Base-by-base conservation (phyloP, 1,140 invertebrate species). In the Drosophila kikkawai region DNA sequence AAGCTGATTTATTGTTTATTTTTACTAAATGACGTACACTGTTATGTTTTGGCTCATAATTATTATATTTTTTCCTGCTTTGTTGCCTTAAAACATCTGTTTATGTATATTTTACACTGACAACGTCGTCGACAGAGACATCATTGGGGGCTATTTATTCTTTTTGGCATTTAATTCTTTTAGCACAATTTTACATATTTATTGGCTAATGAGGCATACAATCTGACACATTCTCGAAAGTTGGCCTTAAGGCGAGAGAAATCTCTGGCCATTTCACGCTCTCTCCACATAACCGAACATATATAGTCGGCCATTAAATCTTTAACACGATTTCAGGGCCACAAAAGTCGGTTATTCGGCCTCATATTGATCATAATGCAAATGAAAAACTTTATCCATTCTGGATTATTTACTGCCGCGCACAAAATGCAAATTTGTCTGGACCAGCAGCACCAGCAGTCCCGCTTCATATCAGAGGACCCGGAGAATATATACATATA, bases 151-250 rank as follows among this genome's bases (percentile, higher is more conserved):
- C 39, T 37, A 78, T 65, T 42, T 57, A 41, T 68, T 57, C 26
- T 58, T 53, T 53, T 42, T 67, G 70, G 63, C 67, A 64, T 71
- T 55, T 37, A 71, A 80, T 63, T 48, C 22, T 47, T 50, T 64
- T 60, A 63, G 41, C 34, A 48, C 48, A 50, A 74, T 69, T 50
- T 68, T 58, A 64, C 41, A 66, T 79, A 79, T 86, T 65, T 63
- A 56, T 75, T 45, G 19, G 26, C 75, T 87, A 86, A 87, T 82
- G 83, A 76, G 75, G 59, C 70, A 67, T 71, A 51, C 37, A 17
- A 63, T 85, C 67, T 70, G 60, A 65, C 56, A 80, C 57, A 76
- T 60, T 60, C 34, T 3, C 15, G 19, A 64, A 47, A 76, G 29
- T 57, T 56, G 19, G 11, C 26, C 41, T 50, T 44, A 12, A 19